A percentile compares a stretch with the other conserved stretches of the same genome.
Evolutionary conservation across 2,113 vertebrate genomes (phyloP).

Genomic region (Epinephelus cyanopodus): DNA sequence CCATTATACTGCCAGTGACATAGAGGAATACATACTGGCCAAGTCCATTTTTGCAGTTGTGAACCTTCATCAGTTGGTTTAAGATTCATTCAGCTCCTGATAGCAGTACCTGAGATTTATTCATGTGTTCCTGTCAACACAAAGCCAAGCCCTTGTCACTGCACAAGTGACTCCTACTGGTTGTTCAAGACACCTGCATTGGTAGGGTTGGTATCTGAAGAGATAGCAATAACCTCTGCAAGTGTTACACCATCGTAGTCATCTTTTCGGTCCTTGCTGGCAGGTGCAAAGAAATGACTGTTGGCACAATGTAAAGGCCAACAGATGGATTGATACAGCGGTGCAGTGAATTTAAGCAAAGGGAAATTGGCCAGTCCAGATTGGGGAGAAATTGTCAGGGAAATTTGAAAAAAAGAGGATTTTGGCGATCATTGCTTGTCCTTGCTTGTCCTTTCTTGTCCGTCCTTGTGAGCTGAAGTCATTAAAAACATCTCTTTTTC

Average conservation of each 20-base stretch:
- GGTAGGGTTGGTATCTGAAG: not conserved
- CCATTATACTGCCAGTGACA: not conserved
- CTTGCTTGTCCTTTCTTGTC: not conserved
- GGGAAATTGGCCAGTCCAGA: not conserved
- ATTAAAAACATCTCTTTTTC: not conserved
- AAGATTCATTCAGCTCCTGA: not conserved
- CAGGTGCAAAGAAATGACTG: not conserved
- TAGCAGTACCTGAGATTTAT: not conserved
- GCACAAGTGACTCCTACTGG: not conserved
- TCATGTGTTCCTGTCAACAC: slow-evolving; percentile 5
- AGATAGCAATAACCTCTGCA: not conserved
- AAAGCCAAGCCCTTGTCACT: slow-evolving; percentile 1
- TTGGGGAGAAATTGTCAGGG: too few relatives aligned
- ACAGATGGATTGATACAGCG: not conserved
- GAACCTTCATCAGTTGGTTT: not conserved
- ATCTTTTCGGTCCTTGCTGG: not conserved
- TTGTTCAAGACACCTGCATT: not conserved
- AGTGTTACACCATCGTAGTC: not conserved
- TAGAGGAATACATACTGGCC: not conserved
- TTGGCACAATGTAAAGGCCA: not conserved
- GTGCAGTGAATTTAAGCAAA: too few relatives aligned
- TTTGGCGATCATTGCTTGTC: not conserved
- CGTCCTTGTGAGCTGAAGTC: not conserved
- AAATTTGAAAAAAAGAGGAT: too few relatives aligned
- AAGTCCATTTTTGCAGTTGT: not conserved